Percentiles rank a stretch among this genome's conserved stretches.
phyloP scores from a whole-genome alignment of 2,113 vertebrate species.

The Girardinichthys multiradiatus region DNA sequence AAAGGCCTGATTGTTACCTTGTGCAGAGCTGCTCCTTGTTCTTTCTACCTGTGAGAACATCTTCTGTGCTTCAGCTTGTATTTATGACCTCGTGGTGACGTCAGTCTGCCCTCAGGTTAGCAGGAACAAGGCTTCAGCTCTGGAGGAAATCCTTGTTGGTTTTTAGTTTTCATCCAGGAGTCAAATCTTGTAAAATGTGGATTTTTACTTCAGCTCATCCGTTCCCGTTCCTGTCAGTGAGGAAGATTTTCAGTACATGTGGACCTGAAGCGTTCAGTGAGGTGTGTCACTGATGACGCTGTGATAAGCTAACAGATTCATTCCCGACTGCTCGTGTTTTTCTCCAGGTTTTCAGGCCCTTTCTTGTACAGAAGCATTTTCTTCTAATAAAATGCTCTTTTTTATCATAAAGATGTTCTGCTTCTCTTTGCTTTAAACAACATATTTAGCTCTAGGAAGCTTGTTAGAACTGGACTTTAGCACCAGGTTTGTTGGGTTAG shows the following conservation, averaged over 20 bases:
- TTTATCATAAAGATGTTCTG: conserved; percentile 48
- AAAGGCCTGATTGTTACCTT: too few relatives aligned
- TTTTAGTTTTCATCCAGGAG: not conserved
- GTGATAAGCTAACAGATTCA: conserved; percentile 34
- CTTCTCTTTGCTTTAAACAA: conserved; percentile 10
- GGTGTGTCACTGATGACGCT: not conserved
- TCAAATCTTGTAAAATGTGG: conserved; percentile 4
- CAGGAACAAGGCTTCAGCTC: too few relatives aligned
- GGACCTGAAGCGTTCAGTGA: conserved; percentile 15
- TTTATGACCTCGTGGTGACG: too few relatives aligned
- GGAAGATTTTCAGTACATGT: conserved; percentile 38
- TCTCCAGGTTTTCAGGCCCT: conserved; percentile 62
- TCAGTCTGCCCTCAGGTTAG: too few relatives aligned
- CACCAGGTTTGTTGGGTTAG: too few relatives aligned
- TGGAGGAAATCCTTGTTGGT: not conserved
- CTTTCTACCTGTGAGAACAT: too few relatives aligned
- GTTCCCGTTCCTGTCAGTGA: conserved; percentile 27
- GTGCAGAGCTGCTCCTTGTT: too few relatives aligned
- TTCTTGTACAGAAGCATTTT: conserved; percentile 81
- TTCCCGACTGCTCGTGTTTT: conserved; percentile 39
- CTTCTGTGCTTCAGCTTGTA: conserved; percentile 36
- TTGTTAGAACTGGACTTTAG: too few relatives aligned
- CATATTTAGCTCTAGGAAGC: not conserved
- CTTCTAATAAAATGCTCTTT: conserved; percentile 81
- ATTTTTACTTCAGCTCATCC: conserved; percentile 42